Base-by-base conservation (phyloP, 2,888 invertebrate species). In the Zygothrica quintamaculata region DNA sequence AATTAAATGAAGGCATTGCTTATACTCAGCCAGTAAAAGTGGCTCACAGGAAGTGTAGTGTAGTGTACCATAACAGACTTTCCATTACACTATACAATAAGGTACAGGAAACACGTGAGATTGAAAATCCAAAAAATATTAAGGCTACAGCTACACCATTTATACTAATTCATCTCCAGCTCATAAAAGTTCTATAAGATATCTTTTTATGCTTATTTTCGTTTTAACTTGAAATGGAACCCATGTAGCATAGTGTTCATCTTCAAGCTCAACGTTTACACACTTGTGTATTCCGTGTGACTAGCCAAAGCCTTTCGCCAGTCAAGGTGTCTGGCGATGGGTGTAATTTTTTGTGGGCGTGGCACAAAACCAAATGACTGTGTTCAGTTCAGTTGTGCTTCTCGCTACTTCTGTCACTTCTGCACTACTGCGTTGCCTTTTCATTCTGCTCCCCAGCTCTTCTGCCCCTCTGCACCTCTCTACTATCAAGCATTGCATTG, bases 1-100 rank as follows among this genome's bases (percentile, higher is more conserved):
- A 84, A 84, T 85, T 82, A 87, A 79, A 82, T 84, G 77, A 61
- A 74, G 70, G 51, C 73, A 69, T 67, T 69, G 65, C 79, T 75
- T 68, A 69, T 59, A 59, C 84, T 57, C 59, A 51, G 53, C 47
- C 56, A 34, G 58, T 53, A 57, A 59, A 59, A 44, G 73, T 57
- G 55, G 13, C 29, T 16, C 11, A n/a, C 6, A 36, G 6, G 13
- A 40, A 22, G 37, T 12, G 33, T n/a, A n/a, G n/a, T n/a, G n/a
- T n/a, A n/a, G n/a, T n/a, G n/a, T n/a, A 29, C 7, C 37, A 44
- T n/a, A 36, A n/a, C 44, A 37, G 34, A n/a, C 13, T 37, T 25
- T 48, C n/a, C 33, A 36, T 50, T 53, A 62, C 57, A 70, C 73
- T 61, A 22, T 3, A 4, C 51, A 40, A 29, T 51, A 50, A 34